Evolutionary conservation across 2,888 invertebrate genomes (phyloP).

Genomic region (Atherix ibis): DNA sequence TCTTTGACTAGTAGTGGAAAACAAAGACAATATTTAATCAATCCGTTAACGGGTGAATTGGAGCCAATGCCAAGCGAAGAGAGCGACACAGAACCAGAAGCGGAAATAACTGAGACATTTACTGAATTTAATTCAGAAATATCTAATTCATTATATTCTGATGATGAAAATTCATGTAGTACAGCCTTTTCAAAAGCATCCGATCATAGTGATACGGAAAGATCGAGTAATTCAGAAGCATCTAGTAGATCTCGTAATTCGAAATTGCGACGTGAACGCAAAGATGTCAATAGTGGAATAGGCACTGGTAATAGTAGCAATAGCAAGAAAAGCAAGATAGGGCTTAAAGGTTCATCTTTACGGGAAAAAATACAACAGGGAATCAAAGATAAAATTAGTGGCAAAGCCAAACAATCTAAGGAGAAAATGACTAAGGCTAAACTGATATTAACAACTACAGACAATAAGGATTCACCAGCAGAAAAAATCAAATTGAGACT

Average conservation of each 20-base stretch:
- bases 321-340: slow-evolving; percentile 19
- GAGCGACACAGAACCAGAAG: slow-evolving; percentile 43
- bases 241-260: slow-evolving; percentile 34
- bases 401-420: slow-evolving; percentile 16
- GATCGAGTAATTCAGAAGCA: slow-evolving; percentile 34
- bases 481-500: slow-evolving; percentile 71
- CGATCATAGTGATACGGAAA: slow-evolving; percentile 37
- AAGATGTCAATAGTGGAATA: slow-evolving; percentile 5
- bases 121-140: slow-evolving; percentile 29
- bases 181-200: slow-evolving; percentile 37
- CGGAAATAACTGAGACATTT: slow-evolving; percentile 26
- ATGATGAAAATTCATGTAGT: slow-evolving; percentile 40
- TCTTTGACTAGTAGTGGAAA: slow-evolving; percentile 38
- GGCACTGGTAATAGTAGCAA: slow-evolving; percentile 4
- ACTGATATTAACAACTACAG: slow-evolving; percentile 12
- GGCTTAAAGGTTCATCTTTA: slow-evolving; percentile 15
- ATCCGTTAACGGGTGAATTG: slow-evolving; percentile 75
- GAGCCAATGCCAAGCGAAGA: slow-evolving; percentile 61
- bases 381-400: slow-evolving; percentile 21
- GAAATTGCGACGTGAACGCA: slow-evolving; percentile 7
- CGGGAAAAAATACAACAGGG: slow-evolving; percentile 28
- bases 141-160: slow-evolving; percentile 39
- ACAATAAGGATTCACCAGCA: slow-evolving; percentile 14
- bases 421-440: slow-evolving; percentile 14
- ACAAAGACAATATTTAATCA: slow-evolving; percentile 69